These are phyloP conservation scores for Cromileptes altivelis DNA, from an alignment of 2,113 vertebrate genomes.

Conservation along the genomic window DNA sequence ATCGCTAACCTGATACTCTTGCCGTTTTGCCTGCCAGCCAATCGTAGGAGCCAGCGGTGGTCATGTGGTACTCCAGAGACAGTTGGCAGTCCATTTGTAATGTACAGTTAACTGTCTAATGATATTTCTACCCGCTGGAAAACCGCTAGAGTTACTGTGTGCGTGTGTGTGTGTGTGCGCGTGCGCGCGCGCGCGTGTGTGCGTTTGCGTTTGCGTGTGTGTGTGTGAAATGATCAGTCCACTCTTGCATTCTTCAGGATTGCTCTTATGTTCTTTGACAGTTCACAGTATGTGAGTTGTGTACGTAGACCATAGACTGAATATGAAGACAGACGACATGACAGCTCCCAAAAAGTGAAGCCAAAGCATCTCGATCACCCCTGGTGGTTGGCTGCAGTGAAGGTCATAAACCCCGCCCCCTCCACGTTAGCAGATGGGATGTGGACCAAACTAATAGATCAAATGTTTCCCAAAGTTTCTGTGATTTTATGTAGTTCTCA, in stretches of 20 bases:
- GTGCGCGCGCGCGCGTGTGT: constrained; percentile 34
- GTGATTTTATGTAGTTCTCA: too few relatives aligned
- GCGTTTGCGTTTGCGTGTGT: constrained; percentile 42
- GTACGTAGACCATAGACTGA: too few relatives aligned
- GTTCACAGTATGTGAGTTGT: constrained; percentile 17
- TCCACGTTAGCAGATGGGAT: too few relatives aligned
- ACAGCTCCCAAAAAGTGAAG: too few relatives aligned
- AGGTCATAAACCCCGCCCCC: too few relatives aligned
- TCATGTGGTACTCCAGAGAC: constrained; percentile 79
- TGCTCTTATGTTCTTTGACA: constrained; percentile 53
- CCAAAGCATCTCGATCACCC: too few relatives aligned
- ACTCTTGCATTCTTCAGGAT: constrained; percentile 37
- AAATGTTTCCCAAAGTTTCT: too few relatives aligned
- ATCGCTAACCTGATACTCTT: constrained; percentile 76
- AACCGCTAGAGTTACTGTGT: constrained; percentile 63
- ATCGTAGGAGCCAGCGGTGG: constrained; percentile 50
- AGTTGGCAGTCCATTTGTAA: constrained; percentile 80
- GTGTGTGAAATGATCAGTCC: constrained; percentile 31
- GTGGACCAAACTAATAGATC: too few relatives aligned
- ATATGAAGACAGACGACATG: too few relatives aligned
- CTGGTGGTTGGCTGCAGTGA: too few relatives aligned
- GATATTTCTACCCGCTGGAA: constrained; percentile 71
- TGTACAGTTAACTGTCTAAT: constrained; percentile 78
- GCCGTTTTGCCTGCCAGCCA: constrained; percentile 65
- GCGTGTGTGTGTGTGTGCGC: constrained; percentile 32